Conservation (phyloP, 2,888 invertebrate species). For the Drosophila parthenogenetica region DNA sequence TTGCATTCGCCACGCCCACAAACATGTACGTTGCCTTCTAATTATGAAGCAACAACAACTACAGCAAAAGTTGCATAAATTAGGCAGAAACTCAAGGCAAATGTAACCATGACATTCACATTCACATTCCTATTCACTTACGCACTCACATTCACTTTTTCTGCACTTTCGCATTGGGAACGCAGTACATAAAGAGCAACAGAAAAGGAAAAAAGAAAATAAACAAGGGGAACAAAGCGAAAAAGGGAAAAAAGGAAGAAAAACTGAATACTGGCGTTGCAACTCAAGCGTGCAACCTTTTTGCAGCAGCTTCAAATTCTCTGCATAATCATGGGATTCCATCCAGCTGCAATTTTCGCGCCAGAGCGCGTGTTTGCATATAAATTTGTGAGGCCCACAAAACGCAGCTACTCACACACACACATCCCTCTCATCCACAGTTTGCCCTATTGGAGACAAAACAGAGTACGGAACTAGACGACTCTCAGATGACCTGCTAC, state of each 20-base stretch:
- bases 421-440: neutral
- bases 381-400: constrained; percentile 57
- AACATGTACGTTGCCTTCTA: constrained; percentile 48
- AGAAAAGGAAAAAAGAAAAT: constrained; percentile 7
- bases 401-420: neutral
- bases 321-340: constrained; percentile 82
- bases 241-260: constrained; percentile 26
- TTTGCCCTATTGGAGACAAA: neutral
- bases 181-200: no score
- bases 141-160: constrained; percentile 16
- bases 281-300: constrained; percentile 59
- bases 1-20: constrained; percentile 35
- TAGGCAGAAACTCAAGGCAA: constrained; percentile 34
- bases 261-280: constrained; percentile 43
- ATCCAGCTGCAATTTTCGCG: constrained; percentile 82
- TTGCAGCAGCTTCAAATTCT: constrained; percentile 57
- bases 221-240: neutral
- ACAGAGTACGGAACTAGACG: neutral
- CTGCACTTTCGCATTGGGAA: constrained; percentile 28
- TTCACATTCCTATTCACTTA: constrained; percentile 2
- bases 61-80: constrained; percentile 48
- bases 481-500: constrained; percentile 28
- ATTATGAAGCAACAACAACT: constrained; percentile 58
- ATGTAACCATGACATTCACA: constrained; percentile 50
- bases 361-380: constrained; percentile 76